A percentile compares a stretch with the other conserved stretches of the same genome.
Evolutionary conservation across 2,888 invertebrate species (phyloP).

Genomic region (Tachystola acroxantha): DNA sequence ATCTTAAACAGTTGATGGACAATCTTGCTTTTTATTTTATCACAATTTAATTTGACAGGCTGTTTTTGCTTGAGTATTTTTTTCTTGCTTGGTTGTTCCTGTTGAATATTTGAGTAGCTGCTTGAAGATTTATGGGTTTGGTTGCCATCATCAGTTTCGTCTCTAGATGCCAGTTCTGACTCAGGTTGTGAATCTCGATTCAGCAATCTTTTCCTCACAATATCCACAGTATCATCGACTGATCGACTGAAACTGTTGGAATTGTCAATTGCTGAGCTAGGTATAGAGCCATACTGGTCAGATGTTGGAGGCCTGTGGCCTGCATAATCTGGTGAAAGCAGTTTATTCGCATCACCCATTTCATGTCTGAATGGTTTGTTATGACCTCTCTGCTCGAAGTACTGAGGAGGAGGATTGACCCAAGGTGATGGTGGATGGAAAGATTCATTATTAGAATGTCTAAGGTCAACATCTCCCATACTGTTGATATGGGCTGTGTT

Average conservation of each 20-base stretch:
- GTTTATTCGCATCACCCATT: conserved; percentile 30
- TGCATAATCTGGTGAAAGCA: conserved; percentile 37
- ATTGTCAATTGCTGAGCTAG: conserved; percentile 43
- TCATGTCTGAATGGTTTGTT: conserved; percentile 32
- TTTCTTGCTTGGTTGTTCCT: conserved; percentile 43
- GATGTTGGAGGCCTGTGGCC: conserved; percentile 69
- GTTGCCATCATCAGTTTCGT: conserved; percentile 26
- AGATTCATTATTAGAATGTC: conserved; percentile 26
- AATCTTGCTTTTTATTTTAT: conserved; percentile 69
- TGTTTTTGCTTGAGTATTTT: conserved; percentile 37
- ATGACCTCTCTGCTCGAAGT: conserved; percentile 32
- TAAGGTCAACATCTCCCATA: conserved; percentile 59
- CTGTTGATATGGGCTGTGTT: conserved; percentile 35
- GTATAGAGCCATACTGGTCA: conserved; percentile 57
- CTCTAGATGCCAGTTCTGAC: conserved; percentile 23
- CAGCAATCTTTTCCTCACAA: conserved; percentile 51
- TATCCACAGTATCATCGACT: conserved; percentile 67
- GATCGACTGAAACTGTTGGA: conserved; percentile 61
- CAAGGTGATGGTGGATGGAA: conserved; percentile 33
- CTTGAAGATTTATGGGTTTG: conserved; percentile 20
- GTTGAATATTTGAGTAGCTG: conserved; percentile 23
- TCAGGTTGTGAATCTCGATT: conserved; percentile 43
- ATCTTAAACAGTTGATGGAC: conserved; percentile 70
- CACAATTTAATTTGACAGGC: conserved; percentile 50
- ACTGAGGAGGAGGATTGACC: conserved; percentile 24